Evolutionary conservation across 2,888 invertebrate species (phyloP), one percentile per base, ranked within the genome.

Genomic region (Cantharis flavilabris): DNA sequence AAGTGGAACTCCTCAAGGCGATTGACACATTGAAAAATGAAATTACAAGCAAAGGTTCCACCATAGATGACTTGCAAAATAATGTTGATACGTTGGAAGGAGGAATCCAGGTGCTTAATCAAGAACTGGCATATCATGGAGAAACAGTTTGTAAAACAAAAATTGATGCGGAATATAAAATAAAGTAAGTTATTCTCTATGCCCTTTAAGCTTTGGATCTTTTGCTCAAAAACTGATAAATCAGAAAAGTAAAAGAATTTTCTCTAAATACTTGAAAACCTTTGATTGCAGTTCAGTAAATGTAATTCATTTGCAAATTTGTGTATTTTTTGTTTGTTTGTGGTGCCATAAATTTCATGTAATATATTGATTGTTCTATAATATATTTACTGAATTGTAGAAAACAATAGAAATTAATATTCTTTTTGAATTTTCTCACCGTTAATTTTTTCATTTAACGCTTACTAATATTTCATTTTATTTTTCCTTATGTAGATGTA

Each of bases 31-130:
- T 89, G 74, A 88, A 88, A 80, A 86, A 87, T 76, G 88, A 88
- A 82, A 81, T 88, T 18, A 81, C 83, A 23, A 86, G 85, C 70
- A 88, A 89, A 83, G 84, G 85, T 64, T 86, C 86, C 1, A 85
- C 87, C 14, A 86, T 89, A 26, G 87, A 88, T 69, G 88, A 88
- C 83, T 82, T 89, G 71, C 88, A 89, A 80, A 88, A 85, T 76
- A 89, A 88, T 76, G 86, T 89, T 9, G 88, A 89, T 75, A 87
- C 87, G 3, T 81, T 89, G 49, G 88, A 89, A 82, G 89, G 89
- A 10, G 89, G 89, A 13, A 85, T 89, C 28, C 89, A 89, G 80
- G 89, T 89, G 5, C 81, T 89, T 20, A 88, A 88, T 78, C 83
- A 87, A 72, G 88, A 89, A 85, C 86, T 89, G 16, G 87, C 87